These are phyloP conservation scores for Polyommatus iphigenia DNA, from an alignment of 2,888 invertebrate genomes.

Conservation along the genomic window DNA sequence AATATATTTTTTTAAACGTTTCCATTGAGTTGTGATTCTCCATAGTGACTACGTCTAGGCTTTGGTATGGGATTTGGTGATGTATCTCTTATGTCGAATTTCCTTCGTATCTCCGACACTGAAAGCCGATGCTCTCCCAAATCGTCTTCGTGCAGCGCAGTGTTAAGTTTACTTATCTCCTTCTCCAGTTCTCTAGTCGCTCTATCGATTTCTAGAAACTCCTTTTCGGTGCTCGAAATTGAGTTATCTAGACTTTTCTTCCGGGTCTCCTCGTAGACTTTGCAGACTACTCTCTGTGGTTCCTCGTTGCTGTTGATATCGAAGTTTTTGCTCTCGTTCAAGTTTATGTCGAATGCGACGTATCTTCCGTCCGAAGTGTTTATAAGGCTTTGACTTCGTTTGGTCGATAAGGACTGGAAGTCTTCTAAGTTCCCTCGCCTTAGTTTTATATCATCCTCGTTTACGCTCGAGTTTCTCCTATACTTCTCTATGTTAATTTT, in stretches of 20 bases:
- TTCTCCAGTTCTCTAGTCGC: conserved; percentile 70
- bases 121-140: conserved; percentile 58
- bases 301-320: conserved; percentile 65
- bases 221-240: conserved; percentile 71
- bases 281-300: conserved; percentile 69
- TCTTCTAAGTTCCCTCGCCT: conserved; percentile 72
- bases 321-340: conserved; percentile 56
- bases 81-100: conserved; percentile 74
- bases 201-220: conserved; percentile 73
- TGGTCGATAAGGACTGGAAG: conserved; percentile 61
- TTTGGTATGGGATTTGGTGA: conserved; percentile 81
- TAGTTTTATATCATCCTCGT: conserved; percentile 69
- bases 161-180: conserved; percentile 72
- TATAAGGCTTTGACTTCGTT: conserved; percentile 71
- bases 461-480: conserved; percentile 72
- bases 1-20: conserved; percentile 37
- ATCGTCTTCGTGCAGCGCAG: conserved; percentile 70
- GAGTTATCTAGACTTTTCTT: conserved; percentile 69
- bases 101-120: conserved; percentile 74
- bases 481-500: conserved; percentile 69
- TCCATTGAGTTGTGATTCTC: conserved; percentile 55
- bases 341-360: conserved; percentile 65
- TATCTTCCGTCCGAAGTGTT: conserved; percentile 59
- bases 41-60: conserved; percentile 76
- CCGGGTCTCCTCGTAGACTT: conserved; percentile 59